Evolutionary conservation across 2,113 vertebrate genomes (phyloP), one percentile per base, ranked within the genome.

Genomic region (Albula glossodonta): DNA sequence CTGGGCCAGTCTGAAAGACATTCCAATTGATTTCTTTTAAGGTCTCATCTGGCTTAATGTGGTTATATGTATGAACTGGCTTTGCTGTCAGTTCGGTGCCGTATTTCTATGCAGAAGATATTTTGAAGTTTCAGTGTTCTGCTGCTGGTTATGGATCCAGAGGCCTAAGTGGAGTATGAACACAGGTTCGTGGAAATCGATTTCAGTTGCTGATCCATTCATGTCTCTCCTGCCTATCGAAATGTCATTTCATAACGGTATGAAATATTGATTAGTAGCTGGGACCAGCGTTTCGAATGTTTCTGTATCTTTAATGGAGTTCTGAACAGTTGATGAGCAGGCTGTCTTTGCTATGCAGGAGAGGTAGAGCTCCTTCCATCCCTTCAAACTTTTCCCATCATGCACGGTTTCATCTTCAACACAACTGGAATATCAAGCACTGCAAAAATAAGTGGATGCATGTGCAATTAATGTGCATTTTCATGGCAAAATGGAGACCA

Each of bases 181-280:
- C 78, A 50, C 78, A 5, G 48, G 78, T 31, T 79, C 13, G 31
- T 50, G 78, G 78, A 79, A 79, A 79, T 79, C 78, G 78, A 79
- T 79, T 79, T 50, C 78, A 79, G 31, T 50, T 12, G 78, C 78
- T 5, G 31, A 41, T 50, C 15, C 41, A 79, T 50, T 49, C 41
- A 48, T 19, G 49, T 74, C 49, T 79, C 78, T 50, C 31, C 78
- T 79, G 31, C 41, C 78, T 79, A 50, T 79, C 78, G 49, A 50
- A 79, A 79, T 50, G 78, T 79, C 41, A 79, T 79, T 79, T 79
- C 78, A 79, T 79, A 79, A 48, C 78, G 78, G 41, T 49, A 79
- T 79, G 78, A 79, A 79, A 79, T 79, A 79, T 79, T 79, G 78
- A 79, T 79, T 78, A 13, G 77, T 8, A n/a, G 77, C 8, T 48